phyloP scores from a whole-genome alignment of 2,113 vertebrate species.

The Cephalopterus ornatus region DNA sequence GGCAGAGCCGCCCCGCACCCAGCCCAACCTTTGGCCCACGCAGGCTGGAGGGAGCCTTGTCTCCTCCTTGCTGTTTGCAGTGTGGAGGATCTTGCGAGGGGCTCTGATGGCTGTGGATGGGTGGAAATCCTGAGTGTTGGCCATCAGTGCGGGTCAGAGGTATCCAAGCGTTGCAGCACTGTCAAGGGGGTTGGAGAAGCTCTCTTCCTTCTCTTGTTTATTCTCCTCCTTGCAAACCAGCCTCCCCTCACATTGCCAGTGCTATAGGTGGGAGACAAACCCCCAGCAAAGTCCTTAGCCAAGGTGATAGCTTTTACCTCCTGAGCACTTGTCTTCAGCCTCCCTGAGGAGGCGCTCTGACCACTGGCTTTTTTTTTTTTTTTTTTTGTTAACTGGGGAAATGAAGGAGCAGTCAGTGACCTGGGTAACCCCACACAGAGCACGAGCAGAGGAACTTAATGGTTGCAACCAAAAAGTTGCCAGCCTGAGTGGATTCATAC shows the following conservation, averaged over 20 bases:
- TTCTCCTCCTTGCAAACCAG: neutral
- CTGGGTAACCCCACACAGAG: neutral
- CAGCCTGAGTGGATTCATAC: neutral
- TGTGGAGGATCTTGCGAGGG: neutral
- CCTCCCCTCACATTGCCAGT: neutral
- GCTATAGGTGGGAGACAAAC: neutral
- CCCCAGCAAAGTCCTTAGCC: neutral
- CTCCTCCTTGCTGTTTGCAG: neutral
- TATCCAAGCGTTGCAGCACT: neutral
- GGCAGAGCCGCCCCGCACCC: neutral
- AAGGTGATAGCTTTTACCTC: neutral
- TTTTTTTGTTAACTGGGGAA: neutral
- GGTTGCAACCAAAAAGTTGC: conserved; percentile 26
- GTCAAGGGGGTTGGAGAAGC: neutral
- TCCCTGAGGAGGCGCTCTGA: neutral
- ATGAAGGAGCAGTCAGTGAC: conserved; percentile 20
- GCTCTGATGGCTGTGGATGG: neutral
- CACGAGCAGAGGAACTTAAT: neutral
- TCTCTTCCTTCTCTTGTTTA: neutral
- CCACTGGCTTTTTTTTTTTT: neutral
- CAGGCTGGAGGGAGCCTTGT: neutral
- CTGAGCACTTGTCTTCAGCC: neutral
- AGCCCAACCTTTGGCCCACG: conserved; percentile 25
- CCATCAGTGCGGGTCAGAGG: neutral
- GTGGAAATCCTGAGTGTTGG: neutral